Base-by-base conservation (phyloP, 92 coral and sea anemone genomes). In the Palythoa caribaeorum region DNA sequence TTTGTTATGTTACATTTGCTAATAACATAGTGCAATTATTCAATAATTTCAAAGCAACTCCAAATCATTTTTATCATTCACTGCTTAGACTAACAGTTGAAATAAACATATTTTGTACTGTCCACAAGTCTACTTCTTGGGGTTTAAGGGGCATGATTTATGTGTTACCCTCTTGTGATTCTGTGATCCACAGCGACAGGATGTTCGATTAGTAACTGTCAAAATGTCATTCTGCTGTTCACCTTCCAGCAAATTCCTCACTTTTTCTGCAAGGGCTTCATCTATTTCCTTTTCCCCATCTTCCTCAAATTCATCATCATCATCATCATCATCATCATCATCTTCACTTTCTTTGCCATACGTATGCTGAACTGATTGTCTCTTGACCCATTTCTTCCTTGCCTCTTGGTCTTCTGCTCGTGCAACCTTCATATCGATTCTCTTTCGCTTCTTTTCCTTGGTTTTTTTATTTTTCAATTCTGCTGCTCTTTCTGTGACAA, bases 361-460 rank as follows among this genome's bases (percentile, higher is more conserved):
- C 1, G 90, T 78, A 62, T 93, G 88, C 5, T 54, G 50, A 1
- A 90, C 44, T n/a, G 89, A 62, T 50, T 93, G 93, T 6, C 85
- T 50, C 68, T 90, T 90, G 3, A 77, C 85, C 95, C 93, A 89
- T 44, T 87, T 90, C 78, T 77, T 89, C 47, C 95, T 78, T 60
- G 73, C 93, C 38, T 69, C 91, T 48, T 93, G 95, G 68, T 93
- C 93, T 68, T 93, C 90, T 40, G 89, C 65, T 12, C 88, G 35
- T 75, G 87, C 93, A 39, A 84, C 62, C 71, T 84, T 75, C 70
- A 75, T 71, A 8, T 16, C 48, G 12, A 78, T 60, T 21, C 71
- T 55, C 2, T 78, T 55, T 54, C 71, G 51, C 83, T 78, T 84
- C 38, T 35, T 84, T 71, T 84, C 77, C 5, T 80, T 78, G 20